These are phyloP conservation scores for Cabera pusaria DNA, from an alignment of 2,888 invertebrate genomes.

Conservation along the genomic window DNA sequence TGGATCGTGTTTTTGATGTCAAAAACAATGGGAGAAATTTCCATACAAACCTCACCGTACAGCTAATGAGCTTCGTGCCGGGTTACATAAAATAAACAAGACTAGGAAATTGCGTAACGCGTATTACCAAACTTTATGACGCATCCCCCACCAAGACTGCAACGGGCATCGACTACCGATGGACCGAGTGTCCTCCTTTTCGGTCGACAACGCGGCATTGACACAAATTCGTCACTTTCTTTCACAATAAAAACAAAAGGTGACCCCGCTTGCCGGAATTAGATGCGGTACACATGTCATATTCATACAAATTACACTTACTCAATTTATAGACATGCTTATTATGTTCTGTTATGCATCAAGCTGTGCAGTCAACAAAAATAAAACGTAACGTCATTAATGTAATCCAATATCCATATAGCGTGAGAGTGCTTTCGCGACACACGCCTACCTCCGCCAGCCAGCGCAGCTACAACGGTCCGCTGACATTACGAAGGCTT, in stretches of 20 bases:
- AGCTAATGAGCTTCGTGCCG: constrained; percentile 34
- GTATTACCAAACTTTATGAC: constrained; percentile 63
- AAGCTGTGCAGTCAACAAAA: no score
- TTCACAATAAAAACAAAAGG: constrained; percentile 67
- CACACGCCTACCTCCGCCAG: constrained; percentile 51
- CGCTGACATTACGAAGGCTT: constrained; percentile 69
- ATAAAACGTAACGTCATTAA: constrained; percentile 30
- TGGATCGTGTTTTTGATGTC: constrained; percentile 33
- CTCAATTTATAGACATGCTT: no score
- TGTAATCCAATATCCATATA: constrained; percentile 37
- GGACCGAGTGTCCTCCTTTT: constrained; percentile 58
- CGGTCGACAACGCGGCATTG: constrained; percentile 59
- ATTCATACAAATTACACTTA: constrained; percentile 2
- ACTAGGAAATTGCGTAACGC: constrained; percentile 64
- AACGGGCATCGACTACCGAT: constrained; percentile 58
- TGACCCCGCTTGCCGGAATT: constrained; percentile 42
- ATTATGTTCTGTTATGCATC: no score
- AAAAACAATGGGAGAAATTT: constrained; percentile 45
- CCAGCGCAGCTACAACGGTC: constrained; percentile 49
- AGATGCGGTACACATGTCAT: constrained; percentile 1
- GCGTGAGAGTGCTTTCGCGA: constrained; percentile 70
- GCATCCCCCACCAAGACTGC: constrained; percentile 59
- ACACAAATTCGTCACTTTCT: constrained; percentile 67
- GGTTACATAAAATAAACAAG: constrained; percentile 56
- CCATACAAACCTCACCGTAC: constrained; percentile 29